Evolutionary conservation across 2,797 vertebrate genomes (phyloP).

Genomic region (Rallus crepitans): DNA sequence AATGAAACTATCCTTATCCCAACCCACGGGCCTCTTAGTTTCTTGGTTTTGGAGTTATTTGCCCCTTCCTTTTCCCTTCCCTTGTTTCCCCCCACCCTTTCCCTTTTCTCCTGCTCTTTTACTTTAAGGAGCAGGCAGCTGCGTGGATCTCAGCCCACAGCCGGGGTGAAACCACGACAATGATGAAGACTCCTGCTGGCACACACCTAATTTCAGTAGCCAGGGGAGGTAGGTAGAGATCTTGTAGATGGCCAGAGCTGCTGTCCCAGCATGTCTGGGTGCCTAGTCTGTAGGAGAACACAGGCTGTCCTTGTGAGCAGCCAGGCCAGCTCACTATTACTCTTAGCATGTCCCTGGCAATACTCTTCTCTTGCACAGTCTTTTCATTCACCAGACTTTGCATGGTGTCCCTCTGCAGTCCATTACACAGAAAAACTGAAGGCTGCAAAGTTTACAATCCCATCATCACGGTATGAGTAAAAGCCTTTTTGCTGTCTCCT

Average conservation of each 20-base stretch:
- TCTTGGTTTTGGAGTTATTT: no score
- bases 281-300: neutral
- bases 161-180: no score
- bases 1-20: no score
- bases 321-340: accelerated
- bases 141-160: no score
- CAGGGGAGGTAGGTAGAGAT: neutral
- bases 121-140: no score
- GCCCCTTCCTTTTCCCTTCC: no score
- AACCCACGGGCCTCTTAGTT: no score
- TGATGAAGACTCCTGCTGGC: neutral
- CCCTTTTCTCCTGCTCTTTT: no score
- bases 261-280: neutral
- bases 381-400: neutral
- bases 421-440: neutral
- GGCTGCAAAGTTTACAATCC: neutral
- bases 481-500: neutral
- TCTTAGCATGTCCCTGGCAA: neutral
- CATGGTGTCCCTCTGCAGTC: neutral
- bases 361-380: neutral
- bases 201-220: accelerated
- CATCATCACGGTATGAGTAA: neutral
- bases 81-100: no score
- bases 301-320: neutral
- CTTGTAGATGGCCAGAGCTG: neutral